Percentiles rank a stretch among this genome's conserved stretches.
Conservation (phyloP, 2,888 invertebrate genomes). For the Aleiodes leptofemur region DNA sequence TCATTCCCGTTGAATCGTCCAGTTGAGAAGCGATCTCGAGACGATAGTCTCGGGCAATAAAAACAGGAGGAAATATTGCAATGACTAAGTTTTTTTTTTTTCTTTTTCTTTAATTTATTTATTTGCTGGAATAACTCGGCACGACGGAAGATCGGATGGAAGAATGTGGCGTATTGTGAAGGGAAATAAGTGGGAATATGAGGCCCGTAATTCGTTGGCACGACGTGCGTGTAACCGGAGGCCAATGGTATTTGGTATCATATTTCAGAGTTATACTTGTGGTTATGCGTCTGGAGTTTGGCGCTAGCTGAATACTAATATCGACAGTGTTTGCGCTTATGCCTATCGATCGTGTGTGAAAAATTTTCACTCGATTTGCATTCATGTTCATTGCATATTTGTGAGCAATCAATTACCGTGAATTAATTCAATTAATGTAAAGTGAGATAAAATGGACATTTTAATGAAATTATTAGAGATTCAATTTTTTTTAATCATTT, state of each 20-base stretch:
- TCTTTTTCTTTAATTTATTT: neutral
- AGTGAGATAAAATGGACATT: too few relatives aligned
- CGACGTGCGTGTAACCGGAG: conserved; percentile 61
- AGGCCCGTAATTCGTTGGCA: conserved; percentile 61
- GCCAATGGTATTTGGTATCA: conserved; percentile 66
- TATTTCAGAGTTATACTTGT: conserved; percentile 67
- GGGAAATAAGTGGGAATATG: conserved; percentile 46
- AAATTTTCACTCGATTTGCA: conserved; percentile 14
- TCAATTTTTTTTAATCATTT: too few relatives aligned
- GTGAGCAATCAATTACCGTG: too few relatives aligned
- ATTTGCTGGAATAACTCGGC: conserved; percentile 45
- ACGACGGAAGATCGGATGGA: conserved; percentile 25
- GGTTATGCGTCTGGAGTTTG: conserved; percentile 59
- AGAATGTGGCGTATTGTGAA: conserved; percentile 47
- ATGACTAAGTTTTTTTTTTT: conserved; percentile 36
- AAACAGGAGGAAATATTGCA: conserved; percentile 42
- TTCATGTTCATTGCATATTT: too few relatives aligned
- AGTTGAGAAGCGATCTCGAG: conserved; percentile 42
- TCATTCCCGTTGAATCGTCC: conserved; percentile 46
- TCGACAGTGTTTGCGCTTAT: conserved; percentile 39
- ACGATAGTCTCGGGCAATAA: conserved; percentile 28
- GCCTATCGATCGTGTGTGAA: conserved; percentile 13
- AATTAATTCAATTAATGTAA: too few relatives aligned
- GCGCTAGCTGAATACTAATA: conserved; percentile 59
- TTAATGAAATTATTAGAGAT: too few relatives aligned